Evolutionary conservation across 2,113 vertebrate genomes (phyloP).

Genomic region (Recurvirostra avosetta): DNA sequence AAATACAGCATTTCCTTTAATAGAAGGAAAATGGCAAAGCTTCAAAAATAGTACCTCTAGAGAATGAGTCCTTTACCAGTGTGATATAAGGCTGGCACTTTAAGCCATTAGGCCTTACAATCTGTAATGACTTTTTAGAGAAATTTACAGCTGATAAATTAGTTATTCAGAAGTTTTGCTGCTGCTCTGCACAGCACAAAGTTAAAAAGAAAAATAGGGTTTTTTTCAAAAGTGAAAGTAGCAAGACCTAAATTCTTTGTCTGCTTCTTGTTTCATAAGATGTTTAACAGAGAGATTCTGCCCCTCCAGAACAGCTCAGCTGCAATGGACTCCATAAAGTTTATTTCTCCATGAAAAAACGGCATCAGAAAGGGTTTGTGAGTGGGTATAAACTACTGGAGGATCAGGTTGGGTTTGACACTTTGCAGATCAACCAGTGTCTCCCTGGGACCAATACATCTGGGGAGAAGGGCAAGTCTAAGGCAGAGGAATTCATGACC

Average conservation of each 20-base stretch:
- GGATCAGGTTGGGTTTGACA: not conserved
- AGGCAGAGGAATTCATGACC: not conserved
- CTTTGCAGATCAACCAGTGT: not conserved
- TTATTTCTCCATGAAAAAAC: not conserved
- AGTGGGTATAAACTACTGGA: not conserved
- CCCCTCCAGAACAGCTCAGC: not conserved
- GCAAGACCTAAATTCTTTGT: not conserved
- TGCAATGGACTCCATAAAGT: not conserved
- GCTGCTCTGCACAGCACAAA: not conserved
- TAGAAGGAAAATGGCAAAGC: not conserved
- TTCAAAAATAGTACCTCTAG: slow-evolving; percentile 11
- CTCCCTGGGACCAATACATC: not conserved
- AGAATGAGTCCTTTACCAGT: slow-evolving; percentile 8
- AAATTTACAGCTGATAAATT: slow-evolving; percentile 7
- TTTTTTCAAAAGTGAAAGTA: not conserved
- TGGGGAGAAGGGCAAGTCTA: not conserved
- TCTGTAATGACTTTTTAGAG: slow-evolving; percentile 23
- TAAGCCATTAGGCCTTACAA: slow-evolving; percentile 6
- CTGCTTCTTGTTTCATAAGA: not conserved
- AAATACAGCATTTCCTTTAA: not conserved
- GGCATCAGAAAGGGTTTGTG: not conserved
- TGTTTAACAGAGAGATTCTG: not conserved
- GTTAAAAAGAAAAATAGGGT: not conserved
- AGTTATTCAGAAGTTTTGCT: slow-evolving; percentile 30
- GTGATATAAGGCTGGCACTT: slow-evolving; percentile 1